Percentiles rank a stretch among this genome's conserved stretches.
phyloP scores from a whole-genome alignment of 2,888 invertebrate genomes.

The Anarsia innoxiella region DNA sequence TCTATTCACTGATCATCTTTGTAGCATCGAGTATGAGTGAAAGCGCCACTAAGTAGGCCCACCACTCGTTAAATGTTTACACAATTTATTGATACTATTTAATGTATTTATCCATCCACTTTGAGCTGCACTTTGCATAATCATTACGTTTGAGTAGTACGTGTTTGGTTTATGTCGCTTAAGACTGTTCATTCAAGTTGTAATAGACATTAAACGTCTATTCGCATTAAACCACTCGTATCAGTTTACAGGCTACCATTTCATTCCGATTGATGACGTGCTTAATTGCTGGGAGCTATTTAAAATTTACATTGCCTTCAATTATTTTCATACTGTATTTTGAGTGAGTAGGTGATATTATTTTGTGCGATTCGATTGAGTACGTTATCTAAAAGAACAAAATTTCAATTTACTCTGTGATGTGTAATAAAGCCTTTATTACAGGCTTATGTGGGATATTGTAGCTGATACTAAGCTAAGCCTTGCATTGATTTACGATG shows the following conservation, averaged over 20 bases:
- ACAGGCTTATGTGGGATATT: conserved; percentile 1
- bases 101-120: no score
- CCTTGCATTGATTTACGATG: conserved; percentile 6
- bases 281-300: no score
- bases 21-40: conserved; percentile 27
- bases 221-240: background rate
- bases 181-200: background rate
- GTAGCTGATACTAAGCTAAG: background rate
- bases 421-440: conserved; percentile 4
- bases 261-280: no score
- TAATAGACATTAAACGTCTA: background rate
- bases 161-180: background rate
- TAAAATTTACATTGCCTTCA: no score
- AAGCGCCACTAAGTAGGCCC: conserved; percentile 18
- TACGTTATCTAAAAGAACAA: no score
- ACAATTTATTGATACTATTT: conserved; percentile 27
- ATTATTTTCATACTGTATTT: no score
- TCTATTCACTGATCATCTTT: no score
- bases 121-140: no score
- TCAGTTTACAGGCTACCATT: background rate
- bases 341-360: no score
- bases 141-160: background rate
- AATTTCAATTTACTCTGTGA: background rate
- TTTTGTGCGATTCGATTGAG: no score
- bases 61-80: conserved; percentile 18